phyloP scores from a whole-genome alignment of 2,113 vertebrate species.

The Poecilia latipinna region DNA sequence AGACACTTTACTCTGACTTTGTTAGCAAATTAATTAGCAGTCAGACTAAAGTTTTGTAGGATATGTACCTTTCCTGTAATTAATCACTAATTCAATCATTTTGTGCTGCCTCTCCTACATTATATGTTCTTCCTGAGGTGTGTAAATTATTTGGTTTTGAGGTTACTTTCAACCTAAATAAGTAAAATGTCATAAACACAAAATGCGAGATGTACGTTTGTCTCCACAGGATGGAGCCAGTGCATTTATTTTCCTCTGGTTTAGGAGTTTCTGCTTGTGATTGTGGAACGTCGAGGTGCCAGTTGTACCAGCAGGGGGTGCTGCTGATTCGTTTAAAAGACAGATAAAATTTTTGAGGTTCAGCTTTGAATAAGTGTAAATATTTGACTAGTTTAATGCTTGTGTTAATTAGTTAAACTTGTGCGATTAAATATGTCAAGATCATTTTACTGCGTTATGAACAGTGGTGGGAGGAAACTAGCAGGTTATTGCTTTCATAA shows the following conservation, averaged over 20 bases:
- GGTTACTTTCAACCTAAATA: background rate
- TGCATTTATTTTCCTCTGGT: background rate
- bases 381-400: background rate
- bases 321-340: slow-evolving; percentile 21
- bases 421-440: background rate
- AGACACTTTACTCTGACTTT: too few species aligned
- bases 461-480: background rate
- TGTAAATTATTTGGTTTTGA: background rate
- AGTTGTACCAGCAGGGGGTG: slow-evolving; percentile 55
- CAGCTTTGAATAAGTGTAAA: slow-evolving; percentile 4
- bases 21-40: too few species aligned
- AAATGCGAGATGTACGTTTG: background rate
- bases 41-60: too few species aligned
- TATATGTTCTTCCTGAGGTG: background rate
- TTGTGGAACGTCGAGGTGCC: too few species aligned
- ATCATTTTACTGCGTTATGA: background rate
- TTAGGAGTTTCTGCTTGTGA: background rate
- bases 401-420: background rate
- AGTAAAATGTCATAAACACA: background rate
- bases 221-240: slow-evolving; percentile 62
- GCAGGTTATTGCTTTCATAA: background rate
- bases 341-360: background rate
- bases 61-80: too few species aligned
- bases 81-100: background rate
- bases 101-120: background rate